Conservation (phyloP, 2,888 invertebrate species). For the Drosophila lutescens region DNA sequence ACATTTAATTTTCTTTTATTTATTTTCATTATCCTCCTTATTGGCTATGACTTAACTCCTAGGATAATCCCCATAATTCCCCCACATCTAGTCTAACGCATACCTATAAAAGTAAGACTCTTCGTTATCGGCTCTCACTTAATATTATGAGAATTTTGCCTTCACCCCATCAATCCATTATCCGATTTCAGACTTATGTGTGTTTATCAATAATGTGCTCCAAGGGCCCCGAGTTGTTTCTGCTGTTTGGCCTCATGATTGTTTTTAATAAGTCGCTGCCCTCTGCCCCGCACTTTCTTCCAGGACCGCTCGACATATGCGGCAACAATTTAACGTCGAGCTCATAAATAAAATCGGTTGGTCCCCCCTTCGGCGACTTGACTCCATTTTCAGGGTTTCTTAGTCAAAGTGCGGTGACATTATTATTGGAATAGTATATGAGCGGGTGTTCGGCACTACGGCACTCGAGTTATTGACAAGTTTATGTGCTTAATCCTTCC, state of each 20-base stretch:
- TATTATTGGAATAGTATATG: constrained; percentile 64
- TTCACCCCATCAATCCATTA: constrained; percentile 35
- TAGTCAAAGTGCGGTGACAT: constrained; percentile 76
- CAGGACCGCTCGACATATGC: constrained; percentile 61
- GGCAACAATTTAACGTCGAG: constrained; percentile 69
- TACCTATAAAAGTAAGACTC: constrained; percentile 33
- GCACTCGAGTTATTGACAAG: constrained; percentile 82
- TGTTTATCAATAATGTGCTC: constrained; percentile 66
- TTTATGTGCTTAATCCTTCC: constrained; percentile 83
- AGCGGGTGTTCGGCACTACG: constrained; percentile 68
- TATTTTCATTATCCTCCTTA: background rate
- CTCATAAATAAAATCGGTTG: constrained; percentile 69
- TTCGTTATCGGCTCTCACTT: constrained; percentile 31
- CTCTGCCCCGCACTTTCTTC: background rate
- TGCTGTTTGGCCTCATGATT: constrained; percentile 39
- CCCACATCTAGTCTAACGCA: constrained; percentile 7
- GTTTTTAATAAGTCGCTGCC: constrained; percentile 72
- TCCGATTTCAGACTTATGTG: constrained; percentile 18
- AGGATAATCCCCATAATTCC: constrained; percentile 3
- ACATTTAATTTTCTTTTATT: background rate
- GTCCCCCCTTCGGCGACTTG: constrained; percentile 40
- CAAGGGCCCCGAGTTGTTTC: constrained; percentile 16
- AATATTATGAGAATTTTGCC: constrained; percentile 28
- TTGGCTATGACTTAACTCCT: background rate
- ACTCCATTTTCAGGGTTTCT: constrained; percentile 43